A percentile compares a stretch with the other conserved stretches of the same genome.
These are phyloP conservation scores for Hemicentrotus pulcherrimus DNA, from an alignment of 35 echinoderm and acorn worm genomes.

Conservation along the genomic window DNA sequence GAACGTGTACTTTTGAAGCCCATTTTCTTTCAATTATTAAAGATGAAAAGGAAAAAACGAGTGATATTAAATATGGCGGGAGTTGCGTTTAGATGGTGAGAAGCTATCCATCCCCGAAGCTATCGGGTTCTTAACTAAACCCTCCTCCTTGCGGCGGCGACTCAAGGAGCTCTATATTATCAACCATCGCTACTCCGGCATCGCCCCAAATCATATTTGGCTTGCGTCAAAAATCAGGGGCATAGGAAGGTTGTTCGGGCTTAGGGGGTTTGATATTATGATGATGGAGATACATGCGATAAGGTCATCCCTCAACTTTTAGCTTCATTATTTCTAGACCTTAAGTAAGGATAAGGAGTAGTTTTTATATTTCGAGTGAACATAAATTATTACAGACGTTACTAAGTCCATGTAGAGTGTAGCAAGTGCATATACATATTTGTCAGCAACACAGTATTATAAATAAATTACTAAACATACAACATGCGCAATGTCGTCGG, in stretches of 20 bases:
- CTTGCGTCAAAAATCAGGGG: neutral
- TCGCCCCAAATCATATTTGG: constrained; percentile 14
- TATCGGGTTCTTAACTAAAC: neutral
- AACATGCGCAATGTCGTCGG: too few species aligned
- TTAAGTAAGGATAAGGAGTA: too few species aligned
- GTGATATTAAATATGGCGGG: neutral
- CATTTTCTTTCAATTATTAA: constrained; percentile 1
- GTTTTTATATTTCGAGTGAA: too few species aligned
- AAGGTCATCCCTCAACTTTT: neutral
- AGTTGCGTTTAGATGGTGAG: neutral
- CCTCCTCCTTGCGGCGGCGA: neutral
- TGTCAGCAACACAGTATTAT: too few species aligned
- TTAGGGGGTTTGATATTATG: neutral
- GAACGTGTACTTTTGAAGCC: constrained; percentile 1
- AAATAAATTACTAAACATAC: too few species aligned
- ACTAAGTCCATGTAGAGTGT: too few species aligned
- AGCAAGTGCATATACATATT: too few species aligned
- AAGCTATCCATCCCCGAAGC: neutral
- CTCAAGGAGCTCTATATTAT: neutral
- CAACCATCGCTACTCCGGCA: neutral
- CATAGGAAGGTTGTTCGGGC: neutral
- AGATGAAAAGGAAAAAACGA: neutral
- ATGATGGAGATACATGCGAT: neutral
- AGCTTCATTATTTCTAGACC: too few species aligned
- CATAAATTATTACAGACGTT: too few species aligned